These are phyloP conservation scores for Pelvicachromis taeniatus DNA, from an alignment of 2,113 vertebrate species.

Conservation along the genomic window DNA sequence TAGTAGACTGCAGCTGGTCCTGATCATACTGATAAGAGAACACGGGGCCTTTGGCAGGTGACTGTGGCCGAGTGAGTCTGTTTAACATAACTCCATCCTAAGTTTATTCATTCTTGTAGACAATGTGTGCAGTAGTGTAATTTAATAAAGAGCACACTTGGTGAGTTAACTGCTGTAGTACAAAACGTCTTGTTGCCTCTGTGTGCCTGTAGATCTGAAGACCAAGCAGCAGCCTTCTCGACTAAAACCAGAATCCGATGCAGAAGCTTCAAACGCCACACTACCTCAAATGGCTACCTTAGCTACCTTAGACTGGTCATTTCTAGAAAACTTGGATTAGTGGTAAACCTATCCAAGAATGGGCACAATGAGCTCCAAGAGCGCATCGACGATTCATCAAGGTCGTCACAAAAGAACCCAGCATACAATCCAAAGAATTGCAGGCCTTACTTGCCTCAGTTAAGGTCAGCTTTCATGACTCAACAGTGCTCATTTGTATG, in stretches of 20 bases:
- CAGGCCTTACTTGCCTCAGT: not conserved
- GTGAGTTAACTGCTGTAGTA: not conserved
- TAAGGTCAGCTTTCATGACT: not conserved
- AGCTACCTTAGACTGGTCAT: not conserved
- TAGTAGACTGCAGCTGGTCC: not conserved
- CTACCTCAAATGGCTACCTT: not conserved
- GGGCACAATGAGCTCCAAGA: not conserved
- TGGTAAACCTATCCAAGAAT: not conserved
- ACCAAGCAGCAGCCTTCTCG: not conserved
- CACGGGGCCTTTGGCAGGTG: constrained; percentile 8
- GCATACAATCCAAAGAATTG: not conserved
- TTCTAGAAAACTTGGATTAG: not conserved
- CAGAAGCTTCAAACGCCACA: not conserved
- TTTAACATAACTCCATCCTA: constrained; percentile 7
- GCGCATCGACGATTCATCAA: not conserved
- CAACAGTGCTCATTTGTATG: not conserved
- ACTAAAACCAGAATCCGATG: not conserved
- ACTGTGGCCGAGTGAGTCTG: not conserved
- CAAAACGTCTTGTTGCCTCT: not conserved
- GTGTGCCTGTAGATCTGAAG: not conserved
- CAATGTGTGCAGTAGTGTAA: not conserved
- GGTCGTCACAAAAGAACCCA: not conserved
- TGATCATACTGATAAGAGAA: constrained; percentile 5
- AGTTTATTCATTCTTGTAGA: not conserved
- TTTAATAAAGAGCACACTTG: constrained; percentile 33